Evolutionary conservation across 30 jellyfish, hydroid and myxozoan species (phyloP).

Genomic region (Rhopilema esculentum): DNA sequence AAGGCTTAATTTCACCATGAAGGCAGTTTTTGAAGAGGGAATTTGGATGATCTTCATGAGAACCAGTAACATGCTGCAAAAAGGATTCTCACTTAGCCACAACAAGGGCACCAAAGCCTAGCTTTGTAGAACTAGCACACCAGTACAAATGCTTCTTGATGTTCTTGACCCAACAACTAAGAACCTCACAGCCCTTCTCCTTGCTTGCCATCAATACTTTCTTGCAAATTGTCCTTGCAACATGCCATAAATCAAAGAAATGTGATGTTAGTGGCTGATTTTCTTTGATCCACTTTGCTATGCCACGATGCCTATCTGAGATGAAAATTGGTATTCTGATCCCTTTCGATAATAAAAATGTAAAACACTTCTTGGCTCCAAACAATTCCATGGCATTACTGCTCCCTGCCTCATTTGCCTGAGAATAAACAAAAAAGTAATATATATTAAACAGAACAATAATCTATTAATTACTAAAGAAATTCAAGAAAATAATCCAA

Average conservation of each 20-base stretch:
- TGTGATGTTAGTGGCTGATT: neutral
- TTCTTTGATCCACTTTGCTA: slow-evolving; percentile 32
- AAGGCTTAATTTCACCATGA: slow-evolving; percentile 24
- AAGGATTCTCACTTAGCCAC: slow-evolving; percentile 46
- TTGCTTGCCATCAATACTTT: slow-evolving; percentile 22
- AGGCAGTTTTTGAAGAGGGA: slow-evolving; percentile 17
- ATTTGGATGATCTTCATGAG: slow-evolving; percentile 23
- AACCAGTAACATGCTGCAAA: slow-evolving; percentile 22
- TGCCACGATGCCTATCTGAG: slow-evolving; percentile 31
- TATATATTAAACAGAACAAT: neutral
- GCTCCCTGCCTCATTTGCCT: slow-evolving; percentile 42
- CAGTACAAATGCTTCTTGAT: slow-evolving; percentile 40
- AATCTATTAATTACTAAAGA: neutral
- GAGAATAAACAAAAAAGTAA: neutral
- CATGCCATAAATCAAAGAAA: slow-evolving; percentile 60
- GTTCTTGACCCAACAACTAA: slow-evolving; percentile 12
- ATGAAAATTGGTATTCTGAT: slow-evolving; percentile 15
- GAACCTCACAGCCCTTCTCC: slow-evolving; percentile 12
- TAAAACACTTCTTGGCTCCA: slow-evolving; percentile 24
- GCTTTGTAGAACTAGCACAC: slow-evolving; percentile 37
- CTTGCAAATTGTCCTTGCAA: slow-evolving; percentile 27
- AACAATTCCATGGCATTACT: slow-evolving; percentile 21
- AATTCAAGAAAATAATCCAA: neutral
- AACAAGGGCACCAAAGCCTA: slow-evolving; percentile 23
- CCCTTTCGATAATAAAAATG: neutral